phyloP scores from a whole-genome alignment of 2,797 vertebrate species.

The Ptychobarbus kaznakovi region DNA sequence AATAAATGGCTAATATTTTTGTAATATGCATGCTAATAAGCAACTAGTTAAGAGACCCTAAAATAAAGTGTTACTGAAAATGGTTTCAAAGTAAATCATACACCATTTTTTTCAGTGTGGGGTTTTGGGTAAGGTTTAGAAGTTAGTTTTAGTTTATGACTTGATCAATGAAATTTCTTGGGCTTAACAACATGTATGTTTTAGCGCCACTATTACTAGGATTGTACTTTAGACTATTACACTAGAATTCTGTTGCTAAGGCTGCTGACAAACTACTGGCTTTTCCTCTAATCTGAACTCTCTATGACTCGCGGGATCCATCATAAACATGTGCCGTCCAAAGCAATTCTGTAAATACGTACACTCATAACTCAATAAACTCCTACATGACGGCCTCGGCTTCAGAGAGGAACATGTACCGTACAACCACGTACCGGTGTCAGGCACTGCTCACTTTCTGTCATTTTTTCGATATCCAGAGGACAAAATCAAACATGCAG shows the following conservation, averaged over 20 bases:
- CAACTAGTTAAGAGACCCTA: too few species aligned
- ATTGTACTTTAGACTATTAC: too few species aligned
- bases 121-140: neutral
- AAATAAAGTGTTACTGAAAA: too few species aligned
- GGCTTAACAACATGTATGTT: neutral
- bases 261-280: constrained; percentile 17
- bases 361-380: constrained; percentile 42
- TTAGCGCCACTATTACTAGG: neutral
- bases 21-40: too few species aligned
- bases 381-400: constrained; percentile 41
- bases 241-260: constrained; percentile 10
- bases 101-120: neutral
- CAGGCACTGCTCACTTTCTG: constrained; percentile 14
- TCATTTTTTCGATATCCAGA: constrained; percentile 23
- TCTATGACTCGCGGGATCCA: constrained; percentile 76
- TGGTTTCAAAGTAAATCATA: too few species aligned
- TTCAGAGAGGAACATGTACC: constrained; percentile 7
- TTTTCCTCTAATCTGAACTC: constrained; percentile 73
- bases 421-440: neutral
- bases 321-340: constrained; percentile 72
- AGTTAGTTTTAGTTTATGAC: neutral
- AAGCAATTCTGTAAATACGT: constrained; percentile 37
- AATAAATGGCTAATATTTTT: too few species aligned
- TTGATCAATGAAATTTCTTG: neutral
- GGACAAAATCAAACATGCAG: constrained; percentile 36